A percentile compares a stretch with the other conserved stretches of the same genome.
Conservation (phyloP, 1,140 invertebrate species). For the Drosophila tristis region DNA sequence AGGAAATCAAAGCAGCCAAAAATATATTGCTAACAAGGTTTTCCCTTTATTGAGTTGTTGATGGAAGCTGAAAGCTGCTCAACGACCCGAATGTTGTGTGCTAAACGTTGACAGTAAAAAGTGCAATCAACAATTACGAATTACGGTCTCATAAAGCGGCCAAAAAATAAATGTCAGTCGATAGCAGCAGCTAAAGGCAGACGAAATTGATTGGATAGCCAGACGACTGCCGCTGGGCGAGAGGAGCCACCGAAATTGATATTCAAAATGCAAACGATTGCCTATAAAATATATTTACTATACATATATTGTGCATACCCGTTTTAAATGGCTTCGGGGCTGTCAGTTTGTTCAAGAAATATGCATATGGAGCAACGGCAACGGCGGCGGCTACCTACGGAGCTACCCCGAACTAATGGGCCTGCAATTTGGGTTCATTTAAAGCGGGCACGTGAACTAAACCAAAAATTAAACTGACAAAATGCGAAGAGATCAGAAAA, state of each 20-base stretch:
- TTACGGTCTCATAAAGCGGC: constrained; percentile 79
- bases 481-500: constrained; percentile 30
- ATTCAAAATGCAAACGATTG: constrained; percentile 79
- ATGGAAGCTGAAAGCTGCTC: constrained; percentile 18
- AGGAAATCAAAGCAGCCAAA: constrained; percentile 18
- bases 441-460: constrained; percentile 68
- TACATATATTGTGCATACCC: constrained; percentile 25
- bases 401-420: constrained; percentile 59
- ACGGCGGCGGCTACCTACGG: neutral
- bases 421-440: constrained; percentile 76
- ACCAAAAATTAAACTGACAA: constrained; percentile 77
- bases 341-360: constrained; percentile 12
- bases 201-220: constrained; percentile 61
- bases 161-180: constrained; percentile 78
- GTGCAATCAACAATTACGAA: constrained; percentile 77
- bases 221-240: neutral
- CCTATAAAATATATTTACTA: constrained; percentile 70
- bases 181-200: constrained; percentile 34
- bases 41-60: constrained; percentile 72
- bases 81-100: constrained; percentile 32
- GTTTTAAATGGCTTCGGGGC: constrained; percentile 15
- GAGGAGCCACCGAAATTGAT: constrained; percentile 59
- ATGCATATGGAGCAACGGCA: constrained; percentile 51
- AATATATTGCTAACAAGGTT: constrained; percentile 61
- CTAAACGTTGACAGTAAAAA: constrained; percentile 65